These are phyloP conservation scores for Eufriesea mexicana DNA, from an alignment of 1,140 invertebrate genomes.

Conservation along the genomic window DNA sequence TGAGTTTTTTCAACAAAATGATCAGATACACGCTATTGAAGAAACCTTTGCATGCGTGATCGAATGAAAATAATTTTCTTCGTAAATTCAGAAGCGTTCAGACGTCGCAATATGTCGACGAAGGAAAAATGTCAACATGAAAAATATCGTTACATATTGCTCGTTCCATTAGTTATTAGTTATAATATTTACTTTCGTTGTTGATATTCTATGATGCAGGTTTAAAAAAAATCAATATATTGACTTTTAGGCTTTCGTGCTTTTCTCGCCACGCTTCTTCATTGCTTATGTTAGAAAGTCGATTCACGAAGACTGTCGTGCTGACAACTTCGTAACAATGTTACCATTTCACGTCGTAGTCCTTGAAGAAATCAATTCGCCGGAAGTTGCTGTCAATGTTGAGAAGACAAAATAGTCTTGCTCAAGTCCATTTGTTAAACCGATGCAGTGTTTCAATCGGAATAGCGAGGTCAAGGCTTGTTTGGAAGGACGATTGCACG, in stretches of 20 bases:
- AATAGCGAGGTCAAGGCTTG: conserved; percentile 30
- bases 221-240: conserved; percentile 26
- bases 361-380: background rate
- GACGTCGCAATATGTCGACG: background rate
- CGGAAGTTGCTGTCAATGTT: background rate
- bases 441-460: background rate
- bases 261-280: background rate
- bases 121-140: background rate
- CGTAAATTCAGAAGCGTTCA: background rate
- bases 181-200: conserved; percentile 17
- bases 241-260: background rate
- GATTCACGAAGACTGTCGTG: background rate
- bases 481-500: conserved; percentile 22
- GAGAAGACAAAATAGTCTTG: background rate
- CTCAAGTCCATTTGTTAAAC: background rate
- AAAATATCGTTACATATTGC: background rate
- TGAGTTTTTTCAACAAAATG: background rate
- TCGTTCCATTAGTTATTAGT: background rate
- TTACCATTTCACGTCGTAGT: background rate
- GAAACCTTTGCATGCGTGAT: background rate
- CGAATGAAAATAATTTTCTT: background rate
- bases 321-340: background rate
- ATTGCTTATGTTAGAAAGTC: background rate
- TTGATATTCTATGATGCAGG: background rate
- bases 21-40: background rate